Base-by-base conservation (phyloP, 2,888 invertebrate species). In the Rapana venosa region DNA sequence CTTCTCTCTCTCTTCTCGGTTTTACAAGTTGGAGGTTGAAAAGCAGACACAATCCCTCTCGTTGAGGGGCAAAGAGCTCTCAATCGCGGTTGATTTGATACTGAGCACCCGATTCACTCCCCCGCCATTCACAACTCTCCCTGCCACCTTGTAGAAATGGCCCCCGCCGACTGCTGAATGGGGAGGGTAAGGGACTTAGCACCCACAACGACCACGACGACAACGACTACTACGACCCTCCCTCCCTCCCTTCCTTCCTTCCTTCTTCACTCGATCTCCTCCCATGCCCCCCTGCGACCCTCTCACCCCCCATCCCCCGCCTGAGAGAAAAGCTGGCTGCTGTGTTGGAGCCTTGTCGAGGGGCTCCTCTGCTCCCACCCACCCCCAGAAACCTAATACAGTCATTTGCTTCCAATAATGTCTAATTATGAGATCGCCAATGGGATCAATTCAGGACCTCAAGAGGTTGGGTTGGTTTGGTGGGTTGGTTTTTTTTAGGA, bases 351-450 rank as follows among this genome's bases (percentile, higher is more conserved):
- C 47, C 47, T 47, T 47, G 47, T 47, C 47, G 47, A 47, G 47
- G 47, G 47, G 47, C 47, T 47, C 47, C 47, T n/a, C n/a, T 2
- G 47, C 47, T 47, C 47, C 47, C 8, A 32, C 15, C 13, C 17
- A 32, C 4, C 17, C 58, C 30, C 13, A 66, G 66, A n/a, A 17
- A 6, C 58, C 66, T 86, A 66, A 86, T 35, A 86, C 66, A 66
- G 32, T 86, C 86, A 86, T 86, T 85, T 86, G 86, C 22, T 35
- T n/a, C 22, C 66, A 35, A 35, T 86, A 86, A 86, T 86, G 58
- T 66, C 22, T 35, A 86, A 66, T 86, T 15, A 86, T 86, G 61
- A 66, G 86, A 86, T 66, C 61, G 66, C 61, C 85, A 56, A 35
- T 66, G 58, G 26, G 22, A 30, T 22, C 58, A 35, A 86, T 66